Percentiles rank a stretch among this genome's conserved stretches.
These are phyloP conservation scores for Lasioglossum leucozonium DNA, from an alignment of 2,888 invertebrate species.

Conservation along the genomic window DNA sequence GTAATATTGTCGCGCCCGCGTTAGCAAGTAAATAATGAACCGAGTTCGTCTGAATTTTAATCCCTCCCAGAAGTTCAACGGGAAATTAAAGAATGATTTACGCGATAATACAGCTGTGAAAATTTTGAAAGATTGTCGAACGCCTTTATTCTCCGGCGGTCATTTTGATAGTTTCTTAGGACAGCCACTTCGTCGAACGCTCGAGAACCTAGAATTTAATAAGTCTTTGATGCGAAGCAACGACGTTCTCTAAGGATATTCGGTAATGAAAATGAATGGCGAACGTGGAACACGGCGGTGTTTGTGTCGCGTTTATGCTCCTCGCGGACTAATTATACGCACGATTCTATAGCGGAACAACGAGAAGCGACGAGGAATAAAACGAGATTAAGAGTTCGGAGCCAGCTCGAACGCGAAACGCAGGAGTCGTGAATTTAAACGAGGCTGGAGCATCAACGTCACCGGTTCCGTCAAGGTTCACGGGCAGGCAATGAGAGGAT, in stretches of 20 bases:
- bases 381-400: neutral
- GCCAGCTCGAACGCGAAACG: neutral
- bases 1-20: neutral
- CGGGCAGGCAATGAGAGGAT: slow-evolving; percentile 44
- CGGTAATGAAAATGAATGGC: neutral
- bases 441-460: slow-evolving; percentile 37
- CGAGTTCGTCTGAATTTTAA: no score
- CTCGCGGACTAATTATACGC: neutral
- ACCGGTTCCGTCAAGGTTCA: slow-evolving; percentile 51
- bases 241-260: neutral
- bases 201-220: neutral
- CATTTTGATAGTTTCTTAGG: neutral
- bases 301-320: neutral
- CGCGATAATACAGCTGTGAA: neutral
- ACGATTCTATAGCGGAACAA: neutral
- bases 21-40: neutral
- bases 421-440: slow-evolving; percentile 39
- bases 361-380: neutral
- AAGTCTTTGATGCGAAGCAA: neutral
- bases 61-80: no score
- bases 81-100: no score
- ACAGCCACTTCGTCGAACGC: neutral
- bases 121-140: neutral
- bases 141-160: neutral
- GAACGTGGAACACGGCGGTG: neutral